Conservation (phyloP, 1,140 invertebrate species). For the Melipona quadrifasciata region DNA sequence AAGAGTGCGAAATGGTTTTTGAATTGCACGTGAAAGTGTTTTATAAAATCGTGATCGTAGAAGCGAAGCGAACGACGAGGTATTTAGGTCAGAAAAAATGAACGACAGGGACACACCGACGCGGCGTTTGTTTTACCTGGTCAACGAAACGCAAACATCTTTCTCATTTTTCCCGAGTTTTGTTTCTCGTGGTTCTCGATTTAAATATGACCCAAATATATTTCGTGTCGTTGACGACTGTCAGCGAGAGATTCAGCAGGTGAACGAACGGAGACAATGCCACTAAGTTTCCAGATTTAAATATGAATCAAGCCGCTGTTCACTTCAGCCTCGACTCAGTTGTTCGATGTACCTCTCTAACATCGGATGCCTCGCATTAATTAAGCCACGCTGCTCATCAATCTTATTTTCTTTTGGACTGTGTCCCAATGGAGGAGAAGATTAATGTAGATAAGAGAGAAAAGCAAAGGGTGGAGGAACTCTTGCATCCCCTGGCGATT, state of each 20-base stretch:
- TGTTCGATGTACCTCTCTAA: conserved; percentile 52
- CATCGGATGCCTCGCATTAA: conserved; percentile 69
- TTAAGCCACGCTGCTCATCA: conserved; percentile 73
- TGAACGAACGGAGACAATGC: conserved; percentile 42
- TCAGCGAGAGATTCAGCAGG: neutral
- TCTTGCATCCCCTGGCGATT: conserved; percentile 48
- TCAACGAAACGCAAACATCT: conserved; percentile 1
- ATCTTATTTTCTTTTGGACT: conserved; percentile 75
- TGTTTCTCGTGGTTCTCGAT: neutral
- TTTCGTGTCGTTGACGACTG: neutral
- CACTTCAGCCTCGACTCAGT: conserved; percentile 35
- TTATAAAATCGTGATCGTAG: conserved; percentile 1
- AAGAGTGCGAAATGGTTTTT: neutral
- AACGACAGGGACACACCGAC: neutral
- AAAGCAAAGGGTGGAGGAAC: conserved; percentile 46
- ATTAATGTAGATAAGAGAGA: conserved; percentile 71
- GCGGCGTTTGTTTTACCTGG: neutral
- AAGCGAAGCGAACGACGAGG: neutral
- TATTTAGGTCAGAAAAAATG: conserved; percentile 3
- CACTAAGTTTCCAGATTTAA: conserved; percentile 29
- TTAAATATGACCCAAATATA: conserved; percentile 26
- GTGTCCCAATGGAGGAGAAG: conserved; percentile 66
- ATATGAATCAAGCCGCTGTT: conserved; percentile 47
- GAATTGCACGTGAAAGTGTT: neutral
- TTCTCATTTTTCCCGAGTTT: neutral